phyloP scores from a whole-genome alignment of 2,888 invertebrate species.

The Xanthorhoe designata region DNA sequence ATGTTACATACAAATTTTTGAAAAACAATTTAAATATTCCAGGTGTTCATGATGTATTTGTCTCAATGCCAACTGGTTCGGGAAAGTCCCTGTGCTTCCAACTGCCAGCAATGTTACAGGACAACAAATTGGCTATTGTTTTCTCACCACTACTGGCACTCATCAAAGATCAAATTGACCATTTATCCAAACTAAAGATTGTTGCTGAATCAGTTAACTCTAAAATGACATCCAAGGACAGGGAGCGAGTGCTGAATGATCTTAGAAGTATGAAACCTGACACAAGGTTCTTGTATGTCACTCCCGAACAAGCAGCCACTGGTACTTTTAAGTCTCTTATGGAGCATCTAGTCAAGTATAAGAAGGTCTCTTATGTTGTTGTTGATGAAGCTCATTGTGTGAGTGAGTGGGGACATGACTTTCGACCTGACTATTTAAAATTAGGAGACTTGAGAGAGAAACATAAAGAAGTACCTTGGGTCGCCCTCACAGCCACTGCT shows the following conservation, averaged over 20 bases:
- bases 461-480: conserved; percentile 91
- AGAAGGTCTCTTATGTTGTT: conserved; percentile 94
- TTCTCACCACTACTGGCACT: conserved; percentile 98
- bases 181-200: conserved; percentile 91
- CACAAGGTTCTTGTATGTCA: conserved; percentile 96
- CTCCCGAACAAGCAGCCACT: conserved; percentile 98
- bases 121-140: conserved; percentile 94
- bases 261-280: conserved; percentile 90
- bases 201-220: conserved; percentile 96
- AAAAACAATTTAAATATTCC: conserved; percentile 51
- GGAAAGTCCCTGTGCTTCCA: conserved; percentile 99
- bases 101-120: conserved; percentile 94
- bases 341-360: conserved; percentile 88
- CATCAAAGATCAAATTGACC: conserved; percentile 98
- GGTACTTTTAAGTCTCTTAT: conserved; percentile 89
- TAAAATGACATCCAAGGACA: conserved; percentile 92
- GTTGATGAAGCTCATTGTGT: conserved; percentile 99
- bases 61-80: conserved; percentile 99
- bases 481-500: conserved; percentile 98
- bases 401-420: conserved; percentile 99
- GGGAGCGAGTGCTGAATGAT: conserved; percentile 91
- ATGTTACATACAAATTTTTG: no score
- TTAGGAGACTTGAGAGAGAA: conserved; percentile 87
- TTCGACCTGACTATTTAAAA: conserved; percentile 97
- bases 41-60: conserved; percentile 96